Base-by-base conservation (phyloP, 1,140 invertebrate species). In the Pseudomyrmex dendroicus region DNA sequence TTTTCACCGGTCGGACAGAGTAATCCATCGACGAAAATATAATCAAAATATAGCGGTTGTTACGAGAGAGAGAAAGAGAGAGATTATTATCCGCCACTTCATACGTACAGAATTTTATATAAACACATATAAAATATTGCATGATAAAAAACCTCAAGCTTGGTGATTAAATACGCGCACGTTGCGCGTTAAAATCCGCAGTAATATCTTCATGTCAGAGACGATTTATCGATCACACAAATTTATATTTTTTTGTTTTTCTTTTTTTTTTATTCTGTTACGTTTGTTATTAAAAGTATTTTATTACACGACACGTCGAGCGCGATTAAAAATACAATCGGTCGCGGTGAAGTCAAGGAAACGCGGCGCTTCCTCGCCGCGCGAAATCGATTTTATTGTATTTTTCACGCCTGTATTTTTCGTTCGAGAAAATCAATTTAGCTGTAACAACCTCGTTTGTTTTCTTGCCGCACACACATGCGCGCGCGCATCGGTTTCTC, bases 371-470 rank as follows among this genome's bases (percentile, higher is more conserved):
- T n/a, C n/a, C n/a, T 35, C 3, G 35, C 35, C 35, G 35, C 35
- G 35, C 3, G 20, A 17, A 17, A 54, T 12, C 46, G 15, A 12
- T 20, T 50, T 54, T 57, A 17, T 25, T 50, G 59, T 62, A 62
- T 74, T 50, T 50, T 50, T 61, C 46, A 25, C 56, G 22, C 15
- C 5, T 13, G 3, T 50, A 82, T 52, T 61, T 82, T 73, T 68
- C 74, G 56, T 17, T 22, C 74, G 63, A 67, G n/a, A 44, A 35
- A 77, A 77, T 77, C 74, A 77, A 73, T 82, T 48, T 52, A 73
- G 54, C 22, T 73, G 48, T 70, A 76, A 72, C 44, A 73, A 44
- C 22, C 20, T 25, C 77, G 67, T 72, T 80, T 20, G 54, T 72
- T 68, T 80, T 61, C 54, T 73, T 61, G 22, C 56, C 12, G 46